phyloP scores from a whole-genome alignment of 2,888 invertebrate species.

The Nezara viridula region DNA sequence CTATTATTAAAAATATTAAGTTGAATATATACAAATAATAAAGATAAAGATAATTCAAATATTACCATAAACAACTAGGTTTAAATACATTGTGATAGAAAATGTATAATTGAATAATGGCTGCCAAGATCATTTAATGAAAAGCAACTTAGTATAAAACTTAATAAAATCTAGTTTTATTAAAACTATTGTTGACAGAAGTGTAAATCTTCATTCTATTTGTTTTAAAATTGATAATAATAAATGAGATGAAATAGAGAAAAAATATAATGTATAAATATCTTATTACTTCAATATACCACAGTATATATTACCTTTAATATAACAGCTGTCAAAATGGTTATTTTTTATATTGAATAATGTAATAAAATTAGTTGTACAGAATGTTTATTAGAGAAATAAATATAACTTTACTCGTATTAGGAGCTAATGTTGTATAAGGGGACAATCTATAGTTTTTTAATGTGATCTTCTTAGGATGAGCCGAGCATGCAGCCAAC shows the following conservation, averaged over 20 bases:
- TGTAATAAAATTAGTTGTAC: neutral
- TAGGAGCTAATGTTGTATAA: neutral
- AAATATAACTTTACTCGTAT: neutral
- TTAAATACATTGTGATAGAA: neutral
- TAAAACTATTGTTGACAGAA: neutral
- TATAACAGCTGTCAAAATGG: constrained; percentile 48
- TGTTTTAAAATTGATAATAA: too few species aligned
- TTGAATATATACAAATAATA: neutral
- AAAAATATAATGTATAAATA: too few species aligned
- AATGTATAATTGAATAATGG: neutral
- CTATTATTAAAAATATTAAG: neutral
- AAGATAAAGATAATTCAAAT: neutral
- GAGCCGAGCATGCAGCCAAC: constrained; percentile 1
- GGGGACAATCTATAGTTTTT: neutral
- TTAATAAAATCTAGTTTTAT: neutral
- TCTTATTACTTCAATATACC: too few species aligned
- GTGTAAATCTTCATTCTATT: too few species aligned
- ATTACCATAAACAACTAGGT: neutral
- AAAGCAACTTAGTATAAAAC: neutral
- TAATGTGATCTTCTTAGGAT: constrained; percentile 37
- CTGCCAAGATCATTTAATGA: neutral
- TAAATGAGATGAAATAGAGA: too few species aligned
- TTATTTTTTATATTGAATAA: neutral
- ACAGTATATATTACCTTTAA: neutral
- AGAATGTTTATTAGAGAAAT: neutral